Conservation (phyloP, 2,888 invertebrate genomes). For the Eupelmus urozonus region DNA sequence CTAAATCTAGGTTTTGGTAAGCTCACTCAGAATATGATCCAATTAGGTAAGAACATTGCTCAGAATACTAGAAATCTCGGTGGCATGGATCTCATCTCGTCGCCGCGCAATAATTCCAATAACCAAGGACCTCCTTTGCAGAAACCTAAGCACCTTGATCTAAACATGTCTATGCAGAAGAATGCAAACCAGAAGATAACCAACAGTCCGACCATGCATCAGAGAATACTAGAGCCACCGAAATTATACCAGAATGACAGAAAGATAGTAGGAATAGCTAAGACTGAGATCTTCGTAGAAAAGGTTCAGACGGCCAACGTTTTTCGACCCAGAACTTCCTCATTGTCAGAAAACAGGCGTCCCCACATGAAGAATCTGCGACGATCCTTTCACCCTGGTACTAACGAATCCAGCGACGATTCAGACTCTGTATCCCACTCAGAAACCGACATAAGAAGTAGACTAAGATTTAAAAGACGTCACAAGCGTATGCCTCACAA, state of each 20-base stretch:
- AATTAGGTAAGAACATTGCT: slow-evolving; percentile 71
- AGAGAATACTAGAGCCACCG: slow-evolving; percentile 72
- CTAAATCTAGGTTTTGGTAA: slow-evolving; percentile 72
- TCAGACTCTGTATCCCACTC: slow-evolving; percentile 79
- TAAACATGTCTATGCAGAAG: slow-evolving; percentile 67
- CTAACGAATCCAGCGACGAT: slow-evolving; percentile 75
- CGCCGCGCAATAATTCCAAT: slow-evolving; percentile 2
- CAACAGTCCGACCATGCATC: slow-evolving; percentile 67
- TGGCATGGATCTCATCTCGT: not conserved
- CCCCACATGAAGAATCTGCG: slow-evolving; percentile 69
- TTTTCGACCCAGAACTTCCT: slow-evolving; percentile 73
- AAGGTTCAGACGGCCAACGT: slow-evolving; percentile 64
- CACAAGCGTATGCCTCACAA: slow-evolving; percentile 74
- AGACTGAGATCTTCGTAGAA: slow-evolving; percentile 65
- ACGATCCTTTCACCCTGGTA: slow-evolving; percentile 71
- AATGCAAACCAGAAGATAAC: slow-evolving; percentile 58
- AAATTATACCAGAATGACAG: slow-evolving; percentile 71
- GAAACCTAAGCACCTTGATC: slow-evolving; percentile 69
- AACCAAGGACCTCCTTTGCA: slow-evolving; percentile 62
- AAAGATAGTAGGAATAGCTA: slow-evolving; percentile 61
- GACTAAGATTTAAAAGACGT: slow-evolving; percentile 70
- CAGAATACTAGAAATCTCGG: slow-evolving; percentile 66
- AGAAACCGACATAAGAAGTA: slow-evolving; percentile 79
- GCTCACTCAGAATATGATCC: slow-evolving; percentile 74
- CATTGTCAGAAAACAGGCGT: slow-evolving; percentile 72